Evolutionary conservation across 2,113 vertebrate genomes (phyloP).

Genomic region (Aptenodytes patagonicus): DNA sequence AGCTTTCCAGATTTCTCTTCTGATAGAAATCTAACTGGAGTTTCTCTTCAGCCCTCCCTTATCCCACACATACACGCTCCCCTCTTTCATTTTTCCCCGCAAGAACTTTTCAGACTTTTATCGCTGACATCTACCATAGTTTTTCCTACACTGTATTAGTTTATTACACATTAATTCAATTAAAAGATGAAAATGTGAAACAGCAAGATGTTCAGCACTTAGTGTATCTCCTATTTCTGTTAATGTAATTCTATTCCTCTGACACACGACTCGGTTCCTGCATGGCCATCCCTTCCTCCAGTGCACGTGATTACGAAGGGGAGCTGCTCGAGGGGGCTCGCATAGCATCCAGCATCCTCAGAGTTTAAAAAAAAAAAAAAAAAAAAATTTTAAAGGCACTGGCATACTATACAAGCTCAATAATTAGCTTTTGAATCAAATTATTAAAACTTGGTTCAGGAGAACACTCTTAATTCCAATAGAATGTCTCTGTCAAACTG

Average conservation of each 20-base stretch:
- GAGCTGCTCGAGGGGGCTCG: background rate
- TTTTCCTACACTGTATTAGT: background rate
- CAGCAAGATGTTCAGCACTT: background rate
- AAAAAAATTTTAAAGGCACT: background rate
- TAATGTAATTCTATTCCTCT: background rate
- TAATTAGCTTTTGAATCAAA: background rate
- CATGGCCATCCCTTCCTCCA: background rate
- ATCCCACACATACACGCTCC: rapidly evolving
- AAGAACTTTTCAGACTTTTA: background rate
- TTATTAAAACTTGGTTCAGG: background rate
- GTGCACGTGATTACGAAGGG: background rate
- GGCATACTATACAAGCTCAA: background rate
- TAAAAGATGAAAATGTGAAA: background rate
- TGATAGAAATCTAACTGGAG: background rate
- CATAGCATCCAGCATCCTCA: background rate
- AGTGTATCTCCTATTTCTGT: background rate
- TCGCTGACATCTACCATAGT: background rate
- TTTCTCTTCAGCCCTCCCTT: background rate
- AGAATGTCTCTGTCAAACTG: background rate
- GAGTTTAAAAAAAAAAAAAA: background rate
- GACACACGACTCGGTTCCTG: background rate
- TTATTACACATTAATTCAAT: background rate
- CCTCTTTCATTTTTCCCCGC: background rate
- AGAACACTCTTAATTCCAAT: background rate
- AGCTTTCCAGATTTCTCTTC: background rate